phyloP scores from a whole-genome alignment of 2,888 invertebrate genomes.

The Brachypalpus laphriformis region DNA sequence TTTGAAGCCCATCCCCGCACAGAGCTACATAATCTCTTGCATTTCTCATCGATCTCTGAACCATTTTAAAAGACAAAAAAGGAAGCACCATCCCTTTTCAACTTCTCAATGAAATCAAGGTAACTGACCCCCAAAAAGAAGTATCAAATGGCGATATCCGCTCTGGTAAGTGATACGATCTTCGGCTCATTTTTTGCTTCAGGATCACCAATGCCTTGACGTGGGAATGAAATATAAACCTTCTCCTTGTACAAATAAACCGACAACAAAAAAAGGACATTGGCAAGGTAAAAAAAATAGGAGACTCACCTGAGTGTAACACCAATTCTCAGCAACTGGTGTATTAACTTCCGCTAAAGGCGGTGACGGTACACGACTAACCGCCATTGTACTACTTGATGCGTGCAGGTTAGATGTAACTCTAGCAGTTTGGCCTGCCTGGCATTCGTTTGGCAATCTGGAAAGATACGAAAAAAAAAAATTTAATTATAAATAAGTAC shows the following conservation, averaged over 20 bases:
- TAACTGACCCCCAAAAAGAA: conserved; percentile 12
- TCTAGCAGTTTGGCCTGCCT: conserved; percentile 92
- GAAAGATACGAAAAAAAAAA: conserved; percentile 80
- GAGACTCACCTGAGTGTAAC: conserved; percentile 96
- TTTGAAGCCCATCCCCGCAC: too few species aligned
- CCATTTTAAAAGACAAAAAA: too few species aligned
- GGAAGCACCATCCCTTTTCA: too few species aligned
- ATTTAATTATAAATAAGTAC: conserved; percentile 67
- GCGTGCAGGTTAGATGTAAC: conserved; percentile 91
- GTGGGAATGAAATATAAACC: conserved; percentile 51
- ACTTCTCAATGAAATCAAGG: conserved; percentile 8
- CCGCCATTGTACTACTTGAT: conserved; percentile 95
- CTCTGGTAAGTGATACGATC: conserved; percentile 46
- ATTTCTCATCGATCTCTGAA: too few species aligned
- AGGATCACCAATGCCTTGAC: not conserved
- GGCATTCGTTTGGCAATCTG: conserved; percentile 92
- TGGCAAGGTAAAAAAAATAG: not conserved
- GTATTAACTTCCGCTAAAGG: conserved; percentile 97
- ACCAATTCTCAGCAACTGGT: conserved; percentile 99
- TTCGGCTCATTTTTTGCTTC: not conserved
- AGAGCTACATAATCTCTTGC: too few species aligned
- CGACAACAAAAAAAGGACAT: conserved; percentile 16
- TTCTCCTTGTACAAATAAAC: not conserved
- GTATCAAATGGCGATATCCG: conserved; percentile 62
- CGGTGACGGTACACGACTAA: conserved; percentile 98